phyloP scores from a whole-genome alignment of 2,113 vertebrate genomes.

The Mustela nigripes region DNA sequence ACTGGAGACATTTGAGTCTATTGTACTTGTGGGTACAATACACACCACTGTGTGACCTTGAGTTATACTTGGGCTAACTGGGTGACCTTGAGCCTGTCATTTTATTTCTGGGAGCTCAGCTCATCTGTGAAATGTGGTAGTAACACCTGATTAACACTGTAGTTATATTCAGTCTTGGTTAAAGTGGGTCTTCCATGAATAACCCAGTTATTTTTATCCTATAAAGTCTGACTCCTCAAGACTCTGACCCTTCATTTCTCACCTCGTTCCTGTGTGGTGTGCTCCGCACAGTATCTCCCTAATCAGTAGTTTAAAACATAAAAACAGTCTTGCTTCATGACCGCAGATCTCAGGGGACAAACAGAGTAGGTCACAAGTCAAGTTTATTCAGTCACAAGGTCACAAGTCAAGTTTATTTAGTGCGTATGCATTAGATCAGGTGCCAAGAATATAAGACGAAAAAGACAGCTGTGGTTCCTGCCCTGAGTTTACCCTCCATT shows the following conservation, averaged over 20 bases:
- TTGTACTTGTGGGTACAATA: not conserved
- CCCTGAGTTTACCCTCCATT: not conserved
- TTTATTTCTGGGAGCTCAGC: not conserved
- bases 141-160: not conserved
- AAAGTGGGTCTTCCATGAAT: not conserved
- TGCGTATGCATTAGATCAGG: not conserved
- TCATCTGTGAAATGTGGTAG: not conserved
- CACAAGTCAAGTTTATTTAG: not conserved
- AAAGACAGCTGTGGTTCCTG: rapidly evolving
- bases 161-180: not conserved
- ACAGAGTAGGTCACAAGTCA: not conserved
- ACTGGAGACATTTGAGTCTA: not conserved
- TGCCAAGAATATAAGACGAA: not conserved
- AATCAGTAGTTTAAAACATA: not conserved
- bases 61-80: not conserved
- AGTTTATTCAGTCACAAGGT: not conserved
- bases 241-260: not conserved
- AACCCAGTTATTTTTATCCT: not conserved
- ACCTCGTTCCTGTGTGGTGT: not conserved
- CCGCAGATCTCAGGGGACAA: not conserved
- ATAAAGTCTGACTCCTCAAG: not conserved
- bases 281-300: not conserved
- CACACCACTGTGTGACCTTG: not conserved
- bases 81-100: not conserved
- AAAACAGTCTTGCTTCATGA: not conserved